Percentiles rank a stretch among this genome's conserved stretches.
These are phyloP conservation scores for Platysternon megacephalum DNA, from an alignment of 2,113 vertebrate species.

Conservation along the genomic window DNA sequence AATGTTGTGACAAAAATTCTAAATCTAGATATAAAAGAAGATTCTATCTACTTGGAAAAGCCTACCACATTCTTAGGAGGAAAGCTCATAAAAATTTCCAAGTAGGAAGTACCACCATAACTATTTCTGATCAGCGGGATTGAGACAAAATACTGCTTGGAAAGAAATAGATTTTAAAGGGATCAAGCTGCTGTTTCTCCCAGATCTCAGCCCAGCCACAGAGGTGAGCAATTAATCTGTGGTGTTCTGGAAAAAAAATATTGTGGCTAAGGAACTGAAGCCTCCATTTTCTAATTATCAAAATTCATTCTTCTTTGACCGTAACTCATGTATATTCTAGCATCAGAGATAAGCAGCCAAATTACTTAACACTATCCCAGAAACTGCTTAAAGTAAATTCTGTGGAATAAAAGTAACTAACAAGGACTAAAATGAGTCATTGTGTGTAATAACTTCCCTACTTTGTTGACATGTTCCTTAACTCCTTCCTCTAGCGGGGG, in stretches of 20 bases:
- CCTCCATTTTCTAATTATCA: background rate
- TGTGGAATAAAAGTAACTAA: background rate
- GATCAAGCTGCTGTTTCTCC: background rate
- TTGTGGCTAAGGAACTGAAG: background rate
- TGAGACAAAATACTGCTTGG: background rate
- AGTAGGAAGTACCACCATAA: background rate
- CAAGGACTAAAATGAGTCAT: background rate
- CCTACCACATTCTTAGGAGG: background rate
- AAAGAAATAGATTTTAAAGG: background rate
- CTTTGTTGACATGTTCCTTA: background rate
- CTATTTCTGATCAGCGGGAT: background rate
- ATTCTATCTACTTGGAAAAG: background rate
- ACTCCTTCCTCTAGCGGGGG: background rate
- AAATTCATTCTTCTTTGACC: background rate
- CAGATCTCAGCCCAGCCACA: background rate
- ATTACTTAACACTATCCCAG: background rate
- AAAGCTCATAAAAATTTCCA: background rate
- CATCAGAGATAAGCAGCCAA: background rate
- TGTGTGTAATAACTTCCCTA: background rate
- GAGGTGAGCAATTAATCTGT: background rate
- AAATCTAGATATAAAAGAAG: background rate
- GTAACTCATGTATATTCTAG: background rate
- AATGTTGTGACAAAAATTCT: rapidly evolving
- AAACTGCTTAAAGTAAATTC: background rate
- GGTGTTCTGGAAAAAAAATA: background rate